A percentile compares a stretch with the other conserved stretches of the same genome.
phyloP scores from a whole-genome alignment of 53 echinoderm and acorn worm genomes.

The Apostichopus leukothele region DNA sequence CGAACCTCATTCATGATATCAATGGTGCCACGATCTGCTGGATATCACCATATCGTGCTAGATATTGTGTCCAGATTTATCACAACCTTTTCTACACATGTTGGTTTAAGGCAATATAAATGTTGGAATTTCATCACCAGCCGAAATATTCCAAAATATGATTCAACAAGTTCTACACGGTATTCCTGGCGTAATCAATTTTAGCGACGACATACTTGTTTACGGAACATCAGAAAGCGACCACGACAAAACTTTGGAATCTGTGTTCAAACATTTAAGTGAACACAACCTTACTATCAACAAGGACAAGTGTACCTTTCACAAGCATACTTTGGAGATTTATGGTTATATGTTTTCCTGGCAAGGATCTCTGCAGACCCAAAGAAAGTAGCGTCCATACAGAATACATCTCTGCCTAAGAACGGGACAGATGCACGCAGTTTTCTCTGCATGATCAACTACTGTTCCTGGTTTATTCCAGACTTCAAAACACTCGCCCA shows the following conservation, averaged over 20 bases:
- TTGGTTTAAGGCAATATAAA: too few relatives aligned
- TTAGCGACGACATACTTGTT: too few relatives aligned
- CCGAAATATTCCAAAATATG: too few relatives aligned
- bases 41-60: too few relatives aligned
- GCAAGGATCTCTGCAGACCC: conserved; percentile 51
- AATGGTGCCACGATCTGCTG: too few relatives aligned
- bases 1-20: too few relatives aligned
- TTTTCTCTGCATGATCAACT: conserved; percentile 45
- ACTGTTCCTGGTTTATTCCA: conserved; percentile 49
- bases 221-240: conserved; percentile 31
- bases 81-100: too few relatives aligned
- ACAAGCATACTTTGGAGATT: conserved; percentile 23
- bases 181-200: too few relatives aligned
- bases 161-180: too few relatives aligned
- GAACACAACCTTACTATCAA: conserved; percentile 54
- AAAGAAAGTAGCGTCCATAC: conserved; percentile 43
- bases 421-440: neutral
- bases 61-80: too few relatives aligned
- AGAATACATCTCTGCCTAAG: conserved; percentile 23
- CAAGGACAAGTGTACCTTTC: conserved; percentile 52
- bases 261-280: conserved; percentile 18
- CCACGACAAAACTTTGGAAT: conserved; percentile 30
- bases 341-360: conserved; percentile 37
- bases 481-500: conserved; percentile 34
- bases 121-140: too few relatives aligned